Evolutionary conservation across 1,140 invertebrate species (phyloP), one percentile per base, ranked within the genome.

Genomic region (Andricus grossulariae): DNA sequence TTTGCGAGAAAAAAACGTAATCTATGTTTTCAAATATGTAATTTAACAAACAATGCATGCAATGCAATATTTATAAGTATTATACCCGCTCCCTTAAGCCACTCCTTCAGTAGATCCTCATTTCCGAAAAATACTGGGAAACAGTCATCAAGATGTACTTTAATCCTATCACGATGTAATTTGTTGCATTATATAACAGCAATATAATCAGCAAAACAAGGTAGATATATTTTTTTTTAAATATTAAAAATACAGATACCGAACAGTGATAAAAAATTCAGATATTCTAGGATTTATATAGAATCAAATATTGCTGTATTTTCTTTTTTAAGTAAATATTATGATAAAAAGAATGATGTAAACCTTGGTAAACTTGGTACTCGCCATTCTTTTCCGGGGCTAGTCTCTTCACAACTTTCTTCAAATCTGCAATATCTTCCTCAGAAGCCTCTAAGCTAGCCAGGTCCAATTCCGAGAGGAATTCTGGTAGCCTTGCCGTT

Each of bases 321-420:
- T 8, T 50, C n/a, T 45, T 70, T 70, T 55, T 78, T 54, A 60
- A 70, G 45, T 75, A 52, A 45, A 74, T 49, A 75, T 76, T 55
- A 66, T 84, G 80, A 86, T 83, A 85, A 83, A 80, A 80, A 74
- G 74, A 85, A 54, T 80, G 49, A 74, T 77, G 76, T 72, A 82
- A 88, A 90, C 89, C 89, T 90, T 90, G 88, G 77, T 88, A 90
- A 74, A 89, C 81, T 88, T 90, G 86, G 87, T 91, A 90, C 90
- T 90, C 90, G 89, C 90, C 90, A 90, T 90, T 91, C 86, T 91
- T 91, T 84, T 89, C 88, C 3, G 90, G 89, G 75, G 90, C 88
- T 71, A 90, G 80, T 57, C 90, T 87, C 76, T 91, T 91, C 10
- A 90, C 90, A 39, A 91, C 86, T 79, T 85, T 90, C 78, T 84